These are phyloP conservation scores for Ladona fulva DNA, from an alignment of 1,140 invertebrate genomes.

Conservation along the genomic window DNA sequence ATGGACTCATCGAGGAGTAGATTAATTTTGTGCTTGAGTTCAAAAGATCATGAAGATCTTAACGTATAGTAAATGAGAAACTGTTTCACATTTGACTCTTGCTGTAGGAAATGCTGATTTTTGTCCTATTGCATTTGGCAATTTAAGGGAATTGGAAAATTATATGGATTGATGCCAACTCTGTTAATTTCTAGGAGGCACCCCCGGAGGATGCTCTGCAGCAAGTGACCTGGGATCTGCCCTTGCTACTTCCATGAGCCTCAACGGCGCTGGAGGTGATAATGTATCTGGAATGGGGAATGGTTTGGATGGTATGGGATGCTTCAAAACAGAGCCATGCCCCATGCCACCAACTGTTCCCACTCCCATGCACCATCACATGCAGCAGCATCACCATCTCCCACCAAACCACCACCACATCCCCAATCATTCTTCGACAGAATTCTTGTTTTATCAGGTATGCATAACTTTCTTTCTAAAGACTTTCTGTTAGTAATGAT, in stretches of 20 bases:
- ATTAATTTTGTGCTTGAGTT: too few species aligned
- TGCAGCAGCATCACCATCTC: background rate
- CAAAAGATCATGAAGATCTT: too few species aligned
- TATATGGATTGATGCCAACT: too few species aligned
- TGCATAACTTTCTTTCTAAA: too few species aligned
- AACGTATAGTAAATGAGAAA: too few species aligned
- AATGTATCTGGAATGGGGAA: background rate
- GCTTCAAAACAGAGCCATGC: constrained; percentile 4
- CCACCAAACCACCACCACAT: background rate
- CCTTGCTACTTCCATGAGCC: constrained; percentile 68
- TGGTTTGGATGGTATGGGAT: background rate
- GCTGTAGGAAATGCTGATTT: too few species aligned
- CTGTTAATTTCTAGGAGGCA: background rate
- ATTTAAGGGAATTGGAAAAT: too few species aligned
- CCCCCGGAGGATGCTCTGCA: constrained; percentile 26
- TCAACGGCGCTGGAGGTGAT: constrained; percentile 41
- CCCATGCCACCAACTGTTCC: constrained; percentile 24
- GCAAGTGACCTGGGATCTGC: constrained; percentile 62
- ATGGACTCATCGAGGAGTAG: too few species aligned
- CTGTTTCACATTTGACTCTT: too few species aligned
- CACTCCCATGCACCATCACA: constrained; percentile 22
- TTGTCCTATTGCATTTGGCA: too few species aligned
- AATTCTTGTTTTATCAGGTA: background rate
- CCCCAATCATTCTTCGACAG: background rate
- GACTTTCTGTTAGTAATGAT: too few species aligned